These are phyloP conservation scores for Gadus macrocephalus DNA, from an alignment of 2,113 vertebrate species.

Conservation along the genomic window DNA sequence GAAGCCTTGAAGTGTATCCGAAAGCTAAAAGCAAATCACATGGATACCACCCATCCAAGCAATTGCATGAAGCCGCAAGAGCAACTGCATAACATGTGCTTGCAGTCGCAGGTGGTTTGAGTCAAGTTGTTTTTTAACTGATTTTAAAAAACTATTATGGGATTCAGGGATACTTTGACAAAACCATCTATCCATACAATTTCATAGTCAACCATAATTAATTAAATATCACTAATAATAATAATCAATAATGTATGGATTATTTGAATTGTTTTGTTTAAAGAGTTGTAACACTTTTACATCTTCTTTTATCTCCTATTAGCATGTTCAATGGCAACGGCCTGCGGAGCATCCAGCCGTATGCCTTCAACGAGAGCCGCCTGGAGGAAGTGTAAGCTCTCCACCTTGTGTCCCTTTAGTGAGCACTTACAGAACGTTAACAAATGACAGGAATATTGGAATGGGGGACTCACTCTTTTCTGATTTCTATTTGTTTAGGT, in stretches of 20 bases:
- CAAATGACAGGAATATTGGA: background rate
- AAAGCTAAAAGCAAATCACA: no score
- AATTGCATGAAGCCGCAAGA: no score
- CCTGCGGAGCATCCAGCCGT: constrained; percentile 75
- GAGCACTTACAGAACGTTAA: background rate
- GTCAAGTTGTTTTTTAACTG: no score
- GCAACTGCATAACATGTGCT: no score
- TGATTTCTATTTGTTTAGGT: constrained; percentile 58
- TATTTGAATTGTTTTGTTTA: background rate
- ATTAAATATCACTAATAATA: background rate
- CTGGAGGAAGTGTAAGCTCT: constrained; percentile 82
- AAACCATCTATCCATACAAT: no score
- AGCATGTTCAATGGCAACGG: constrained; percentile 86
- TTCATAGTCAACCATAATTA: no score
- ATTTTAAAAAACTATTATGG: no score
- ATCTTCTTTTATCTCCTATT: background rate
- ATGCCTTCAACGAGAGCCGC: constrained; percentile 85
- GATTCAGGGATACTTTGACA: no score
- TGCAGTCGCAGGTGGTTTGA: no score
- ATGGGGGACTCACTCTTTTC: background rate
- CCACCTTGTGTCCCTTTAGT: background rate
- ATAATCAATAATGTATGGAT: no score
- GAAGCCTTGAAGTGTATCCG: no score
- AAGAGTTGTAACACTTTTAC: background rate
- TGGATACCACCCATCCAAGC: no score